These are phyloP conservation scores for Drosophila affinis DNA, from an alignment of 2,888 invertebrate species.

Conservation along the genomic window DNA sequence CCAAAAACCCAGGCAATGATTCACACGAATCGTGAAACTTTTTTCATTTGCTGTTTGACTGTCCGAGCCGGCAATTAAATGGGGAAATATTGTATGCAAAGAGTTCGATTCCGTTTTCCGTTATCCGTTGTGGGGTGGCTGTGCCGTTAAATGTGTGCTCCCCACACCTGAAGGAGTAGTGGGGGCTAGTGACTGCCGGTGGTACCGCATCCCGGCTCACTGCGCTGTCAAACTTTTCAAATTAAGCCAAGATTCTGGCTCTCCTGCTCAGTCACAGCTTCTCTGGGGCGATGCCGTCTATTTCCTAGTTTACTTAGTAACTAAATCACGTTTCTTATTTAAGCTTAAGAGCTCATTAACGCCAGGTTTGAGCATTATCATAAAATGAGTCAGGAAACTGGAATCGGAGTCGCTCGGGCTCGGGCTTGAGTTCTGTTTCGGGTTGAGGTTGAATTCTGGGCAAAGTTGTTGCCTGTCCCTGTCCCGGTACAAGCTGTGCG, in stretches of 20 bases:
- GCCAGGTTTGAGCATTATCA: conserved; percentile 76
- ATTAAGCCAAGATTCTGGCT: conserved; percentile 72
- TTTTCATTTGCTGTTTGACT: conserved; percentile 69
- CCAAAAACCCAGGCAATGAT: conserved; percentile 33
- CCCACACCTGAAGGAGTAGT: conserved; percentile 54
- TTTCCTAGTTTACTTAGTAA: conserved; percentile 77
- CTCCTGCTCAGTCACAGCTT: conserved; percentile 1
- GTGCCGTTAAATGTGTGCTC: conserved; percentile 41
- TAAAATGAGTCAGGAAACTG: conserved; percentile 67
- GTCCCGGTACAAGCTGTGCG: conserved; percentile 43
- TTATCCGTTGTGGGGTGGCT: conserved; percentile 2
- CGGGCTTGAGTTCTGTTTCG: neutral
- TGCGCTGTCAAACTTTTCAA: conserved; percentile 71
- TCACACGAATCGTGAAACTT: conserved; percentile 67
- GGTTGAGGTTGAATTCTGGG: conserved; percentile 11
- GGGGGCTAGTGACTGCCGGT: conserved; percentile 12
- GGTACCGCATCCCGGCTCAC: conserved; percentile 7
- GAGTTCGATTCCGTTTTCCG: conserved; percentile 53
- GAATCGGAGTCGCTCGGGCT: conserved; percentile 22
- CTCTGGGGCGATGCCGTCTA: conserved; percentile 42
- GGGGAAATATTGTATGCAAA: conserved; percentile 70
- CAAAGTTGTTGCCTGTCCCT: conserved; percentile 37
- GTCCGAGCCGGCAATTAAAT: conserved; percentile 70
- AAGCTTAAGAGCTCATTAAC: conserved; percentile 81
- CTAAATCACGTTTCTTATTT: conserved; percentile 81